Base-by-base conservation (phyloP, 2,888 invertebrate species). In the Ctenicera cuprea region DNA sequence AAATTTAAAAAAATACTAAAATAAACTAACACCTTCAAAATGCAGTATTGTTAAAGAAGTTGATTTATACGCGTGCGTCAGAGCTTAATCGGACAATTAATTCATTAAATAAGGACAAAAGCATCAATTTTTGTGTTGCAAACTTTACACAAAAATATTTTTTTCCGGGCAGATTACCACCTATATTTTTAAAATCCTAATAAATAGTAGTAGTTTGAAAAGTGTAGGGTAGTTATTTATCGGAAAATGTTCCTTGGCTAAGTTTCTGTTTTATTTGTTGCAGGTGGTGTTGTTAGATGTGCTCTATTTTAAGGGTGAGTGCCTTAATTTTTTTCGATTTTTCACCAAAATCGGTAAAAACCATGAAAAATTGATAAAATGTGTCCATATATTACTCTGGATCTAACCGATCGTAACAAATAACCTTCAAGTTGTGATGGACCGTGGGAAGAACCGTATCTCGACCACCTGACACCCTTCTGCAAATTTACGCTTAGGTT, bases 401-500 rank as follows among this genome's bases (percentile, higher is more conserved):
- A 80, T 77, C 76, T 78, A 80, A 78, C 77, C 78, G 82, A 80
- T 80, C 82, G 80, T 81, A 80, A 82, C 82, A 81, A 82, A 83
- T 82, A 82, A 80, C 82, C 77, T 78, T 80, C 78, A 78, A 81
- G 80, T 81, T 80, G 82, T 85, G 85, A 85, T 85, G 82, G 82
- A 85, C 84, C 83, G 85, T 85, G 85, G 82, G 85, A 85, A 81
- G 80, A 81, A 77, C 79, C 71, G 76, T 81, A 81, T 83, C 80
- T 78, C 77, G 77, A 76, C 75, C 85, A 85, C 81, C 85, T 85
- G 84, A 72, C 78, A 76, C 79, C 78, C 77, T 80, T 81, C 82
- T 76, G 78, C 78, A 79, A 82, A 80, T 79, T 80, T 79, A 76
- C 80, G 77, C 80, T 78, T 73, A 77, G 78, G 78, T 80, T 81